Evolutionary conservation across 2,113 vertebrate species (phyloP), one percentile per base, ranked within the genome.

Genomic region (Callaeas wilsoni): DNA sequence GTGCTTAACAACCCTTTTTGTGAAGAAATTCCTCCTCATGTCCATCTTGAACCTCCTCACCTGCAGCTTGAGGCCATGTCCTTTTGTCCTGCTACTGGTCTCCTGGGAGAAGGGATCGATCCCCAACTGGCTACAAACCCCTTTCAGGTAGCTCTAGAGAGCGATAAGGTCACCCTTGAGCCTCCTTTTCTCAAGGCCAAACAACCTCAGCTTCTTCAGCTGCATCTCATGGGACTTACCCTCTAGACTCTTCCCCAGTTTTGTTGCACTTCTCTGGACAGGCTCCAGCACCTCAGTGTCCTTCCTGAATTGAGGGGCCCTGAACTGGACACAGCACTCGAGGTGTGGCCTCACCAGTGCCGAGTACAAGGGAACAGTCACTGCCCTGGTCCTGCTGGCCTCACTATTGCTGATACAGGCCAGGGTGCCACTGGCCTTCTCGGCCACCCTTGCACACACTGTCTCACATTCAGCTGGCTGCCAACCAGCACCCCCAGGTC

Each of bases 281-380:
- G 0, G 0, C 25, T 75, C 16, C 60, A 65, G 70, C 19, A 1
- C 35, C 46, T 53, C 39, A 53, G 0, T 46, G 39, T 29, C 47
- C 29, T 39, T 60, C 63, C 56, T 70, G 74, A 25, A n/a, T 0
- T 62, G 64, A 46, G 29, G 46, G 19, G 2, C 23, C 15, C 5
- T 1, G 5, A 69, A 46, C 18, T 20, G 23, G 1, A 19, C 64
- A 16, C 55, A 46, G 27, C 21, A 53, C 15, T 29, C 0, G 0
- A 39, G 47, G 7, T 62, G 33, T 3, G 9, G 44, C 23, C 55
- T 39, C 84, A n/a, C 10, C 46, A 39, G 5, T 46, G 16, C 55
- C 0, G 0, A 29, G 39, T 2, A n/a, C n/a, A 29, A 0, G 29
- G 44, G 12, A 4, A 27, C 27, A 10, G 2, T 25, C 50, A 5